Evolutionary conservation across 2,113 vertebrate species (phyloP), one percentile per base, ranked within the genome.

Genomic region (Passer domesticus): DNA sequence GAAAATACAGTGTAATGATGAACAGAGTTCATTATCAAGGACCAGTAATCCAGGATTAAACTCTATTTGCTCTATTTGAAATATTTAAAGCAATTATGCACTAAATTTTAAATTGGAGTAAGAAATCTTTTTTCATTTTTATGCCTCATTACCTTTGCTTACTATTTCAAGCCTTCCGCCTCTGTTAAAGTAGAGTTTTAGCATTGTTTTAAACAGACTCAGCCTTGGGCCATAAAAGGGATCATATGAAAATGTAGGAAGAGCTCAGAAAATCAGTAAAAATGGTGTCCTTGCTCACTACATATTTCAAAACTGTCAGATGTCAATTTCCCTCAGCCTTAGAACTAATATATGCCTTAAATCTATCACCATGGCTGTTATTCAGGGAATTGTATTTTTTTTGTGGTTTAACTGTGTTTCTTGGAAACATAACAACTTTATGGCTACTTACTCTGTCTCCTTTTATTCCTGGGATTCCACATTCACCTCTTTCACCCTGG

Each of bases 381-480:
- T 41, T 76, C 20, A 70, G n/a, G 43, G 19, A 88, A 43, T 19
- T 35, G 13, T 15, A 3, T 33, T 41, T 60, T 37, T 39, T 59
- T n/a, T 56, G 35, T 72, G 28, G 18, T 89, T 95, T 74, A 90
- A 35, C 13, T 41, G 7, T 62, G 20, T 78, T 92, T 92, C 41
- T 46, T 58, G 30, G 50, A 89, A 87, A 39, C 3, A 7, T 81
- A 78, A 94, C n/a, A 81, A 56, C 13, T 69, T 83, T 35, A 23
- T 35, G 24, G 33, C 44, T 96, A 94, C 97, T 37, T 97, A 99
- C 99, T 97, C 97, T 97, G 96, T 99, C 98, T 97, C 99, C 99
- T 98, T 99, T 99, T 93, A 98, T 97, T 95, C 99, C 99, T 66
- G 99, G 99, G 86, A 98, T 98, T 68, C 99, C 99, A 92, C 99